phyloP scores from a whole-genome alignment of 2,888 invertebrate genomes.

The Drosophila affinis region DNA sequence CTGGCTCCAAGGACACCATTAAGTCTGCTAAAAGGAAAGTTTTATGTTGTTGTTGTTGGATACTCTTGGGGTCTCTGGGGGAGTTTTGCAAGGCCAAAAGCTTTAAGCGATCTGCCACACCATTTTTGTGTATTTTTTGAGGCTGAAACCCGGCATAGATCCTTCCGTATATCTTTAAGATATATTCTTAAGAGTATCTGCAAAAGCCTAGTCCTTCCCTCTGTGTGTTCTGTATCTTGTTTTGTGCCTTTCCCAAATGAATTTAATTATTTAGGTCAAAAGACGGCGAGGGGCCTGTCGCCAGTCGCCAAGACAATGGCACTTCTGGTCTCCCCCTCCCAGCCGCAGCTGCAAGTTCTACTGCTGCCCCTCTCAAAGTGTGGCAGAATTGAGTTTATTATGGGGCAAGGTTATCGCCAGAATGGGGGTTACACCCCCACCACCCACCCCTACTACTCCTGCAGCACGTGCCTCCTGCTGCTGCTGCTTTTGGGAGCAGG shows the following conservation, averaged over 20 bases:
- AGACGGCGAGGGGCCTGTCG: constrained; percentile 49
- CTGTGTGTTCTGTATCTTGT: constrained; percentile 8
- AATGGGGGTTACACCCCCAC: constrained; percentile 16
- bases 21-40: constrained; percentile 57
- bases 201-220: neutral
- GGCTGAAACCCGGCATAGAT: neutral
- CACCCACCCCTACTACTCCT: neutral
- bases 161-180: neutral
- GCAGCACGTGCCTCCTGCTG: constrained; percentile 27
- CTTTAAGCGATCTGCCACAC: neutral
- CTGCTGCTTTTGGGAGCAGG: neutral
- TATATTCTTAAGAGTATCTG: neutral
- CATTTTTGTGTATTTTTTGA: neutral
- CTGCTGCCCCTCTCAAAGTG: constrained; percentile 27
- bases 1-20: constrained; percentile 40
- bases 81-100: too few species aligned
- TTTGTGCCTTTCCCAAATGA: constrained; percentile 45
- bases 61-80: neutral
- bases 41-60: constrained; percentile 8
- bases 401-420: constrained; percentile 40
- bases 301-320: constrained; percentile 68
- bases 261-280: constrained; percentile 79
- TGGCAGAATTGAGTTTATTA: constrained; percentile 66
- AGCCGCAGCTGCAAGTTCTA: constrained; percentile 18
- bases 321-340: constrained; percentile 39